These are phyloP conservation scores for Taenaris catops DNA, from an alignment of 2,888 invertebrate genomes.

Conservation along the genomic window DNA sequence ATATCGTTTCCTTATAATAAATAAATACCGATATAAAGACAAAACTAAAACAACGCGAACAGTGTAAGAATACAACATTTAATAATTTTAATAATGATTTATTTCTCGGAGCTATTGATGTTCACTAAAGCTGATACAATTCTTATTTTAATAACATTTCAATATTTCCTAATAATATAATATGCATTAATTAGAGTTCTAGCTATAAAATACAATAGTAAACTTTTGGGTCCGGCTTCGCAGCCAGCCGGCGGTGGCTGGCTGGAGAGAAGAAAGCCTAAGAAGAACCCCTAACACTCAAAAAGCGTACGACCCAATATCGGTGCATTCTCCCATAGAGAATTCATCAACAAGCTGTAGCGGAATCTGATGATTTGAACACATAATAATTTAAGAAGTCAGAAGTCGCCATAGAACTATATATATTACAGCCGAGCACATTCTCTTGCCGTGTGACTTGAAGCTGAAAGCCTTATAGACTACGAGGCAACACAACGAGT, in stretches of 20 bases:
- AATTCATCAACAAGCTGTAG: slow-evolving; percentile 3
- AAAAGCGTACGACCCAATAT: slow-evolving; percentile 25
- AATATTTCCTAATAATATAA: slow-evolving; percentile 72
- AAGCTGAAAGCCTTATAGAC: too few species aligned
- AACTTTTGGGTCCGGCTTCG: slow-evolving; percentile 55
- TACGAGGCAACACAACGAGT: slow-evolving; percentile 11
- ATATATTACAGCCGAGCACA: slow-evolving; percentile 6
- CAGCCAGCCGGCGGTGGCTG: slow-evolving; percentile 43
- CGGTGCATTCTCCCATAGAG: slow-evolving; percentile 20
- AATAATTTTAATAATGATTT: slow-evolving; percentile 78
- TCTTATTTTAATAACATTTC: slow-evolving; percentile 76
- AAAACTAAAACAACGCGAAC: slow-evolving; percentile 12
- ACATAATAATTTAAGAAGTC: slow-evolving; percentile 5
- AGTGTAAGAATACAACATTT: slow-evolving; percentile 65
- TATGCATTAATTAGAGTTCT: slow-evolving; percentile 78
- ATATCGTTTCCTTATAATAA: too few species aligned
- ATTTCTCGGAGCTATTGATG: slow-evolving; percentile 78
- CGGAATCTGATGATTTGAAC: slow-evolving; percentile 8
- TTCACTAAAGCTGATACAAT: slow-evolving; percentile 80
- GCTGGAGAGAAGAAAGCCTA: slow-evolving; percentile 37
- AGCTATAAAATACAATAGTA: slow-evolving; percentile 77
- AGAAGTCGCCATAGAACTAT: slow-evolving; percentile 7
- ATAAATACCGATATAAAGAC: too few species aligned
- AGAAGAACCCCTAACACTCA: slow-evolving; percentile 33
- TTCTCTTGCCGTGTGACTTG: slow-evolving; percentile 2